These are phyloP conservation scores for Stenotaenia linearis DNA, from an alignment of 2,888 invertebrate species.

Conservation along the genomic window DNA sequence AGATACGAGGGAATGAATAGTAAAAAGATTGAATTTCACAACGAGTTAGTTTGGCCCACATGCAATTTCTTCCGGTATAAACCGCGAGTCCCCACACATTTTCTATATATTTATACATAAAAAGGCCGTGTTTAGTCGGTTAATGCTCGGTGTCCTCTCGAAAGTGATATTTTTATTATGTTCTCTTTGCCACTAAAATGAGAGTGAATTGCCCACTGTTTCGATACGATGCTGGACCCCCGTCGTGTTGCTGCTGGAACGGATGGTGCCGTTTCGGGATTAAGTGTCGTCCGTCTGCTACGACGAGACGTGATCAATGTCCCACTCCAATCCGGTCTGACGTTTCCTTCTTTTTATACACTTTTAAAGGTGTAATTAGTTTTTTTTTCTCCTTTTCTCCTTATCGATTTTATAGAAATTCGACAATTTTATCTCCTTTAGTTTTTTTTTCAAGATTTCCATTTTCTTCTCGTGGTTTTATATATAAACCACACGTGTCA, in stretches of 20 bases:
- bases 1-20: slow-evolving; percentile 9
- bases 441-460: too few relatives aligned
- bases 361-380: too few relatives aligned
- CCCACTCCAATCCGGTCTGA: neutral
- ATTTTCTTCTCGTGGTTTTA: too few relatives aligned
- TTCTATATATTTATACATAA: neutral
- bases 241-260: neutral
- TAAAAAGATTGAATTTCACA: slow-evolving; percentile 12
- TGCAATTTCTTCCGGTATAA: neutral
- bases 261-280: neutral
- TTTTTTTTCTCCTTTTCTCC: neutral
- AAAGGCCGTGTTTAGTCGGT: neutral
- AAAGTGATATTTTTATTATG: neutral
- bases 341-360: neutral
- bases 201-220: neutral
- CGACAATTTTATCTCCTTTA: too few relatives aligned
- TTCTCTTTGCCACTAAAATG: neutral
- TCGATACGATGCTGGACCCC: neutral
- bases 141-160: neutral
- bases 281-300: neutral
- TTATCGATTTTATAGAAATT: neutral
- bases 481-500: too few relatives aligned
- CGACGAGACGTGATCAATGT: neutral
- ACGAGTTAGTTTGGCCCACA: neutral
- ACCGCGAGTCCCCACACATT: neutral